Conservation (phyloP, 2,888 invertebrate genomes). For the Tetrapedia diversipes region DNA sequence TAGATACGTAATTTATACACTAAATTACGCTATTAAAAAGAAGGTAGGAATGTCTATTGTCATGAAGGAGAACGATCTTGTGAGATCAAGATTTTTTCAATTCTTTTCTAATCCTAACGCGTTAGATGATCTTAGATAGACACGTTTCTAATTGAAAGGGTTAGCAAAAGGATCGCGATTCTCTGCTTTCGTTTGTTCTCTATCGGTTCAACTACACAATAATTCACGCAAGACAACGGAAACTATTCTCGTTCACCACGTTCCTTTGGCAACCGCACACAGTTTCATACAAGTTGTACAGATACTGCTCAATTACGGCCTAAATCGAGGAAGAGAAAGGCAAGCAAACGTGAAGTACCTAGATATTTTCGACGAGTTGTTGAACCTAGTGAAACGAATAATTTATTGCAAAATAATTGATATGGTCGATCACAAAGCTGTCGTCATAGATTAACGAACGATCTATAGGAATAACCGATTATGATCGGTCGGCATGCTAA, state of each 20-base stretch:
- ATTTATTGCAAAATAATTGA: slow-evolving; percentile 15
- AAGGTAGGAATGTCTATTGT: neutral
- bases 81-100: neutral
- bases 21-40: neutral
- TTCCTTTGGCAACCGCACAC: slow-evolving; percentile 16
- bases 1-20: neutral
- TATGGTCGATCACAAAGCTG: neutral
- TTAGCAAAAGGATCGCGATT: neutral
- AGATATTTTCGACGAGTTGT: slow-evolving; percentile 46
- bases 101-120: neutral
- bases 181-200: slow-evolving; percentile 2
- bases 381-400: slow-evolving; percentile 49
- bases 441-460: neutral
- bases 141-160: neutral
- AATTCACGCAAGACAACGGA: neutral
- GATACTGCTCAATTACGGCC: slow-evolving; percentile 66
- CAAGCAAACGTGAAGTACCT: slow-evolving; percentile 33
- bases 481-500: slow-evolving; percentile 3
- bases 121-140: neutral
- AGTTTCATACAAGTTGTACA: slow-evolving; percentile 40
- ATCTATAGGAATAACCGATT: neutral
- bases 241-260: neutral
- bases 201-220: neutral
- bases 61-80: neutral
- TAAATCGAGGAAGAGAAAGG: slow-evolving; percentile 39